phyloP scores from a whole-genome alignment of 2,888 invertebrate species.

The Sarcophaga carnaria region DNA sequence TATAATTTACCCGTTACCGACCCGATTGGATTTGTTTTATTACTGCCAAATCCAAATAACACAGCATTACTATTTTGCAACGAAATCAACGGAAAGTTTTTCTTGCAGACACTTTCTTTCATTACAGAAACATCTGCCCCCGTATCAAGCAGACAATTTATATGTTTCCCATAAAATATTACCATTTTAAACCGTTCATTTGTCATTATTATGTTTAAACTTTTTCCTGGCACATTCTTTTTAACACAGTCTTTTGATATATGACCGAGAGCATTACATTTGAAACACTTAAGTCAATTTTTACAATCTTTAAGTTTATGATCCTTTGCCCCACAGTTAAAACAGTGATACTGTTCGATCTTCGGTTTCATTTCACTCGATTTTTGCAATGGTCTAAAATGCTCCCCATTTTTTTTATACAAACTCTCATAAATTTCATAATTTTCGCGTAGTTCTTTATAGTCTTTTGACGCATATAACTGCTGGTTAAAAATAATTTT shows the following conservation, averaged over 20 bases:
- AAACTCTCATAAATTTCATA: conserved; percentile 10
- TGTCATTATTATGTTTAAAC: neutral
- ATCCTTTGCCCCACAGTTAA: conserved; percentile 11
- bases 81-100: neutral
- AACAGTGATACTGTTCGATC: neutral
- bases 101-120: neutral
- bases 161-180: neutral
- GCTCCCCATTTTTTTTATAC: neutral
- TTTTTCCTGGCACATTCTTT: neutral
- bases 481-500: neutral
- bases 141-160: neutral
- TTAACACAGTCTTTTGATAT: neutral
- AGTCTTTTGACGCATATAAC: neutral
- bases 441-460: neutral
- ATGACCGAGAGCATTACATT: conserved; percentile 5
- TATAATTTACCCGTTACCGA: neutral
- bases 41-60: neutral
- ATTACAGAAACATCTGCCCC: conserved; percentile 2
- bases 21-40: neutral
- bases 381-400: neutral
- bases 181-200: neutral
- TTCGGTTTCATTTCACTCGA: neutral
- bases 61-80: neutral
- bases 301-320: conserved; percentile 20
- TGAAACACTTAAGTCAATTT: conserved; percentile 14